Evolutionary conservation across 2,113 vertebrate genomes (phyloP), one percentile per base, ranked within the genome.

Genomic region (Spilogale gracilis): DNA sequence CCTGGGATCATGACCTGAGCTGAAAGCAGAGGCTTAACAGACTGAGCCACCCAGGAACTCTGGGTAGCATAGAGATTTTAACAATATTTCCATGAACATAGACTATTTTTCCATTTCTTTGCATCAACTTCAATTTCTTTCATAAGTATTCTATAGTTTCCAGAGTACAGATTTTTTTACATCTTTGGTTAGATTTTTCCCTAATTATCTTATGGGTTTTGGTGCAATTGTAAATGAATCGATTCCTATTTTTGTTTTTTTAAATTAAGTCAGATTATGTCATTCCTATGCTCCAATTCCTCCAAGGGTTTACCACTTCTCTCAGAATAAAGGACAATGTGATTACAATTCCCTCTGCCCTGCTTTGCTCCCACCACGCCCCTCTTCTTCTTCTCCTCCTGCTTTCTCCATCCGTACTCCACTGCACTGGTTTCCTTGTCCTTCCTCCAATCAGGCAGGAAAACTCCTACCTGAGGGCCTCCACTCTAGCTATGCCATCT

Each of bases 311-410:
- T 60, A 73, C 23, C 38, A 4, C 27, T 92, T 80, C 23, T 76
- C 73, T 79, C 52, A 25, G 61, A 71, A 38, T 50, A 20, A 69
- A 86, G 23, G 20, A 20, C 18, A 25, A 74, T 25, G 25, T n/a
- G 48, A 83, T 76, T 76, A 45, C 27, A 65, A 45, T 58, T 13
- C 27, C 69, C 25, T 48, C 80, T 56, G 60, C 65, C 38, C 38
- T 0, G 17, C 10, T 38, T 16, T 21, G 27, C 38, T 38, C 7
- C 23, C 25, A 20, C 23, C 0, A 3, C 0, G 18, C 76, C 21
- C 45, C 45, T 50, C 61, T 69, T 56, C 38, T 27, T 18, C 32
- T 61, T 45, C 9, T 54, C 17, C 58, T 38, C 12, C 78, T 67
- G 21, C 67, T 50, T 65, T 5, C 16, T 65, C 27, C 0, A 43